A percentile compares a stretch with the other conserved stretches of the same genome.
Evolutionary conservation across 1,140 invertebrate species (phyloP).

Genomic region (Drosophila oshimai): DNA sequence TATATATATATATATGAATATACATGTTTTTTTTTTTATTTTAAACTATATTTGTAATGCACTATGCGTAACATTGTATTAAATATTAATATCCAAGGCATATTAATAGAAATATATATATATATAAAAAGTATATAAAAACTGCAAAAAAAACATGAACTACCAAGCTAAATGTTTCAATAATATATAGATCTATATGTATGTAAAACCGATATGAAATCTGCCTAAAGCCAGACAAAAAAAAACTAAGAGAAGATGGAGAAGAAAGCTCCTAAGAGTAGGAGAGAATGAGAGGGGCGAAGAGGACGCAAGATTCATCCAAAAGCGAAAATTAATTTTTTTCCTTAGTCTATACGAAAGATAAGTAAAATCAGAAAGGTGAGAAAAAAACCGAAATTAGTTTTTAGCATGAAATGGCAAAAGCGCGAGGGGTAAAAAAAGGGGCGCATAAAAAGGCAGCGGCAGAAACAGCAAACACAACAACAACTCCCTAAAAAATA

Average conservation of each 20-base stretch:
- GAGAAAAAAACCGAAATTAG: conserved; percentile 45
- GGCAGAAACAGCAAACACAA: background rate
- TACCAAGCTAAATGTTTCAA: conserved; percentile 71
- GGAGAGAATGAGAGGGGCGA: background rate
- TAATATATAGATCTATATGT: conserved; percentile 70
- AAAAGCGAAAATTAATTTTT: conserved; percentile 43
- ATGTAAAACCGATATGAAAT: conserved; percentile 55
- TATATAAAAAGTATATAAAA: conserved; percentile 33
- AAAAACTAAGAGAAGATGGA: background rate
- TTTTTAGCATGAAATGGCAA: conserved; percentile 39
- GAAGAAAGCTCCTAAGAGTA: background rate
- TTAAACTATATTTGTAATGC: conserved; percentile 66
- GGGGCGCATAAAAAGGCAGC: conserved; percentile 4
- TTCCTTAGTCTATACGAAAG: conserved; percentile 50
- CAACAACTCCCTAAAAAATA: conserved; percentile 47
- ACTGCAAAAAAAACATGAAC: conserved; percentile 30
- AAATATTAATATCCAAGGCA: conserved; percentile 70
- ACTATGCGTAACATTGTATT: conserved; percentile 69
- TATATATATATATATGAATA: conserved; percentile 27
- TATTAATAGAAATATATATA: conserved; percentile 64
- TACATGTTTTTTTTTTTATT: conserved; percentile 60
- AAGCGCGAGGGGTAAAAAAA: conserved; percentile 13
- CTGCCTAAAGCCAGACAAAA: conserved; percentile 34
- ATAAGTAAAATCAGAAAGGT: conserved; percentile 1
- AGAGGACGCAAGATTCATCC: background rate